Evolutionary conservation across 2,888 invertebrate genomes (phyloP).

Genomic region (Drosophila prostipennis): DNA sequence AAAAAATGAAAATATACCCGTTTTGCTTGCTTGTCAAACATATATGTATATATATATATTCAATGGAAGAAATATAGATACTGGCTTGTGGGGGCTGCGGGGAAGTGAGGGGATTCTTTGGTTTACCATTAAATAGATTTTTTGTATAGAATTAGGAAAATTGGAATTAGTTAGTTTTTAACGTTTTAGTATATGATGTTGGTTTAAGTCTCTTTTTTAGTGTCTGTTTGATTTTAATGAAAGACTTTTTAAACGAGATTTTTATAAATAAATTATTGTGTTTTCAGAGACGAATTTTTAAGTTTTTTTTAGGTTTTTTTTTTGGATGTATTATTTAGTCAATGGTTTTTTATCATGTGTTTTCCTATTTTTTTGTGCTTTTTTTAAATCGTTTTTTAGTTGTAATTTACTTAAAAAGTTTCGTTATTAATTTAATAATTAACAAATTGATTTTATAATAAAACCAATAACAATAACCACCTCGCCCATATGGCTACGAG

Average conservation of each 20-base stretch:
- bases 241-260: conserved; percentile 62
- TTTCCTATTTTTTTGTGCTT: conserved; percentile 66
- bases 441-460: conserved; percentile 85
- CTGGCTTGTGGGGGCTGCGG: conserved; percentile 38
- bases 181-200: conserved; percentile 57
- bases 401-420: conserved; percentile 84
- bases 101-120: conserved; percentile 28
- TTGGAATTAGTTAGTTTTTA: conserved; percentile 65
- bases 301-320: conserved; percentile 51
- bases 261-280: conserved; percentile 69
- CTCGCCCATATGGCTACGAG: conserved; percentile 85
- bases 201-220: conserved; percentile 44
- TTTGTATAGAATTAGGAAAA: conserved; percentile 53
- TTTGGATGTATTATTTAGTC: conserved; percentile 65
- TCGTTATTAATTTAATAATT: conserved; percentile 85
- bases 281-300: conserved; percentile 49
- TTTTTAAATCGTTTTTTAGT: conserved; percentile 61
- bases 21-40: conserved; percentile 49
- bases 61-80: conserved; percentile 70
- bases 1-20: conserved; percentile 71
- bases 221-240: conserved; percentile 43
- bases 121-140: conserved; percentile 34
- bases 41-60: conserved; percentile 27
- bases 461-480: conserved; percentile 85
- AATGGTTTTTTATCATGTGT: conserved; percentile 65